Conservation (phyloP, 1,140 invertebrate genomes). For the Chironomus tepperi region DNA sequence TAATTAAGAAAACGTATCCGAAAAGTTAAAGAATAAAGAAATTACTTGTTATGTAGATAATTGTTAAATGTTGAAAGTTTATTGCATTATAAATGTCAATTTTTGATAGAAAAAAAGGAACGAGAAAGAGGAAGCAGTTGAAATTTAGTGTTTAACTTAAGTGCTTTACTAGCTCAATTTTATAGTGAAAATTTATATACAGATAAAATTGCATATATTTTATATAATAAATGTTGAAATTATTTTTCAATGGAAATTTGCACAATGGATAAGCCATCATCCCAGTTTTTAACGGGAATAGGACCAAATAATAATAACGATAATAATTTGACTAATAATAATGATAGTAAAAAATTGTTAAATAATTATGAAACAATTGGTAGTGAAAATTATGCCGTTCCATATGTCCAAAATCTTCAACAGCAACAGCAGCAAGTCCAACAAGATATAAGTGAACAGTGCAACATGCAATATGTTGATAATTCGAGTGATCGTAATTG, state of each 20-base stretch:
- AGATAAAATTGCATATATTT: not conserved
- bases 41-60: too few species aligned
- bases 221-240: not conserved
- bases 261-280: constrained; percentile 14
- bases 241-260: constrained; percentile 20
- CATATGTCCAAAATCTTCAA: not conserved
- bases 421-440: not conserved
- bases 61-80: too few species aligned
- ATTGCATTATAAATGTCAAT: too few species aligned
- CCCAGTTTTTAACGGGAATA: not conserved
- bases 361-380: not conserved
- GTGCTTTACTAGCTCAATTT: constrained; percentile 12
- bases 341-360: not conserved
- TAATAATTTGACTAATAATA: too few species aligned
- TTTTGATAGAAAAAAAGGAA: not conserved
- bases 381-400: not conserved
- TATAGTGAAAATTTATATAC: not conserved
- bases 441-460: not conserved
- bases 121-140: not conserved
- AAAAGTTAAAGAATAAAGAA: too few species aligned
- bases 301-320: not conserved
- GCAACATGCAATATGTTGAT: not conserved
- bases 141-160: not conserved
- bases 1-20: too few species aligned
- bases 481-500: not conserved